Percentiles rank a stretch among this genome's conserved stretches.
phyloP scores from a whole-genome alignment of 2,113 vertebrate genomes.

The Alouatta palliata region DNA sequence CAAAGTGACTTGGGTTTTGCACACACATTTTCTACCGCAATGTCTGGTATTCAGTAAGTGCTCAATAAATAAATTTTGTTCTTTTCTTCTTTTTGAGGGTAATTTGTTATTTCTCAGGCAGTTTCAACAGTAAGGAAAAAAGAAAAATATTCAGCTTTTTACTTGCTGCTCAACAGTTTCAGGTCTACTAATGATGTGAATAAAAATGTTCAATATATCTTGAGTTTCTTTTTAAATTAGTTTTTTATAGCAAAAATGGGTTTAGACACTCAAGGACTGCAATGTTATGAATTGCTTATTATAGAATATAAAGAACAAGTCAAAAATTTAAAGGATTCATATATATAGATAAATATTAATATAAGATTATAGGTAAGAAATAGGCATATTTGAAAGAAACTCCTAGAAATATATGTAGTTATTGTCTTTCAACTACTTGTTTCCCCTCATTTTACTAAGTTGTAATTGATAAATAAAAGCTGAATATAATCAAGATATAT shows the following conservation, averaged over 20 bases:
- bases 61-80: background rate
- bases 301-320: background rate
- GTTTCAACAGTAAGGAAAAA: background rate
- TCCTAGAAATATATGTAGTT: background rate
- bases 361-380: background rate
- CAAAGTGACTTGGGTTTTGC: background rate
- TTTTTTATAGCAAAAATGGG: background rate
- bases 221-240: background rate
- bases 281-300: background rate
- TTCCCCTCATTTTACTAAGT: background rate
- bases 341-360: background rate
- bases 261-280: background rate
- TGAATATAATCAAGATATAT: background rate
- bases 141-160: background rate
- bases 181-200: background rate
- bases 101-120: too few species aligned
- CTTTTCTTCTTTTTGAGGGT: background rate
- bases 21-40: background rate
- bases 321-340: background rate
- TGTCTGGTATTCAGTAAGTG: background rate
- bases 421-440: background rate
- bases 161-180: background rate
- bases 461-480: background rate
- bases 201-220: background rate
- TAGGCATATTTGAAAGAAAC: background rate